Evolutionary conservation across 2,797 vertebrate genomes (phyloP).

Genomic region (Apogon hyalosoma): DNA sequence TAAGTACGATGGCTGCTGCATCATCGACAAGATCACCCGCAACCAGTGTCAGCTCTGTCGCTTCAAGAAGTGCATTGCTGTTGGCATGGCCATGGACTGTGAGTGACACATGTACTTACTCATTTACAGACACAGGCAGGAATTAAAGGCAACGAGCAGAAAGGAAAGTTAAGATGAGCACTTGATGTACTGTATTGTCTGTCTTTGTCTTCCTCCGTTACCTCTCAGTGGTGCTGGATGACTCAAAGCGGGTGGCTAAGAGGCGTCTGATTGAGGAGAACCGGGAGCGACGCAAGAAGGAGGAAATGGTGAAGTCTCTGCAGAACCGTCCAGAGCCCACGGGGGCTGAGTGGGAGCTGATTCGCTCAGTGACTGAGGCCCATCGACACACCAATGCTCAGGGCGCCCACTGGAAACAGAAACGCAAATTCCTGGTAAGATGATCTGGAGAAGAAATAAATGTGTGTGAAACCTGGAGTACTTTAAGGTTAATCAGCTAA

Average conservation of each 20-base stretch:
- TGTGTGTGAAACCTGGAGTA: too few species aligned
- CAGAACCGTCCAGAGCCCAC: slow-evolving; percentile 95
- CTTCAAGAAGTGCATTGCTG: slow-evolving; percentile 98
- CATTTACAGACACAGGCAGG: slow-evolving; percentile 5
- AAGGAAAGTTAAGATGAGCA: background rate
- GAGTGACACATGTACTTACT: slow-evolving; percentile 72
- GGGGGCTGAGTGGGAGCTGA: slow-evolving; percentile 94
- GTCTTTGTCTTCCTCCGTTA: background rate
- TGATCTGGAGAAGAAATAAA: background rate
- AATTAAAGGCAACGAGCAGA: slow-evolving; percentile 12
- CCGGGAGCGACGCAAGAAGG: slow-evolving; percentile 93
- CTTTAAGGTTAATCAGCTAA: too few species aligned
- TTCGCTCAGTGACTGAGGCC: slow-evolving; percentile 94
- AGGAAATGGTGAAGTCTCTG: slow-evolving; percentile 94
- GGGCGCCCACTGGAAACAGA: slow-evolving; percentile 99
- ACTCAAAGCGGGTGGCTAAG: slow-evolving; percentile 96
- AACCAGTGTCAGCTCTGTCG: slow-evolving; percentile 99
- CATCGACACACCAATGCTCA: slow-evolving; percentile 98
- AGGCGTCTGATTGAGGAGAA: slow-evolving; percentile 98
- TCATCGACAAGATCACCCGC: slow-evolving; percentile 98
- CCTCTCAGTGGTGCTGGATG: slow-evolving; percentile 93
- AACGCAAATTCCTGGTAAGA: slow-evolving; percentile 91
- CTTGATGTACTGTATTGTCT: background rate
- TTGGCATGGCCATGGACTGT: slow-evolving; percentile 99
- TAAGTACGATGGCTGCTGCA: slow-evolving; percentile 97